Conservation (phyloP, 1,140 invertebrate genomes). For the Drosophila trapezifrons region DNA sequence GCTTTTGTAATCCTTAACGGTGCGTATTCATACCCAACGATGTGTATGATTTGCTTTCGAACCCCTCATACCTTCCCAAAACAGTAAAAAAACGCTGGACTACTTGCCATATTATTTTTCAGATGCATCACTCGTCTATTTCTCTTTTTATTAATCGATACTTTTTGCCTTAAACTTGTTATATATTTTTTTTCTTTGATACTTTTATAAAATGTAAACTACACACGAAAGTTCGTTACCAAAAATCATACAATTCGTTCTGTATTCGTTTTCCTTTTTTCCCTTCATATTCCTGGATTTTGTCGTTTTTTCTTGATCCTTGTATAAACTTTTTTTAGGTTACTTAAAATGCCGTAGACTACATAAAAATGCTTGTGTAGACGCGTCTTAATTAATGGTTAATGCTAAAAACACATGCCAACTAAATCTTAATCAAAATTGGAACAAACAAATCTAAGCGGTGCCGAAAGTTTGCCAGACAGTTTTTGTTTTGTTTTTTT, state of each 20-base stretch:
- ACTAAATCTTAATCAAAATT: constrained; percentile 59
- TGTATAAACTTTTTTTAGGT: constrained; percentile 18
- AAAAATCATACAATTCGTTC: constrained; percentile 55
- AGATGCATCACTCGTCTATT: constrained; percentile 79
- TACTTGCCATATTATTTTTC: constrained; percentile 11
- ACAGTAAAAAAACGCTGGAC: background rate
- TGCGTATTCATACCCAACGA: background rate
- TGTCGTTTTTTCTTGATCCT: background rate
- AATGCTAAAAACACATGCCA: constrained; percentile 68
- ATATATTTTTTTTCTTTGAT: constrained; percentile 60
- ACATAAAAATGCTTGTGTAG: constrained; percentile 64
- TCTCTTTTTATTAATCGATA: constrained; percentile 70
- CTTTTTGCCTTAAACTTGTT: constrained; percentile 69
- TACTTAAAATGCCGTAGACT: constrained; percentile 76
- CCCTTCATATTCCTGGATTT: background rate
- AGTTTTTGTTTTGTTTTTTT: background rate
- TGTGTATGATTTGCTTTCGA: background rate
- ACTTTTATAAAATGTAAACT: constrained; percentile 69
- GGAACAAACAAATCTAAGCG: constrained; percentile 41
- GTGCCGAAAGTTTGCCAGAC: constrained; percentile 57
- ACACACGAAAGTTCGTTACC: constrained; percentile 44
- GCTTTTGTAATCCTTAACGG: background rate
- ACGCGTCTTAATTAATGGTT: constrained; percentile 67
- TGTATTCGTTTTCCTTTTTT: constrained; percentile 20
- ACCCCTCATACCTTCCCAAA: background rate